Conservation (phyloP, 2,113 vertebrate genomes). For the Takifugu flavidus region DNA sequence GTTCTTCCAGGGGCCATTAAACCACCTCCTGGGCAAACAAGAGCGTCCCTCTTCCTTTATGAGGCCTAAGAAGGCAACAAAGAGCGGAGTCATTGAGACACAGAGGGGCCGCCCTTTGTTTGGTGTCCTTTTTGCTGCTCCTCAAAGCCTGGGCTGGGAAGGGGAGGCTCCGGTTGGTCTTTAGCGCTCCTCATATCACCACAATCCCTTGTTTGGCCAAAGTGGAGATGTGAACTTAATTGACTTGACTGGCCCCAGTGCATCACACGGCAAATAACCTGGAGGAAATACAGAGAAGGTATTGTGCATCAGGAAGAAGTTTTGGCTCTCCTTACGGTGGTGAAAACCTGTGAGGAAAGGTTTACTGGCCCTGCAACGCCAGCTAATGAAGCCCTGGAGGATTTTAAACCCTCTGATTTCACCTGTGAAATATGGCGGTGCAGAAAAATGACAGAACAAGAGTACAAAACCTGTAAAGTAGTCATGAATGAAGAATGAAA, state of each 20-base stretch:
- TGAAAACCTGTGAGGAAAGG: slow-evolving; percentile 45
- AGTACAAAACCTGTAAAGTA: slow-evolving; percentile 5
- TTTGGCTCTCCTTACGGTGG: slow-evolving; percentile 36
- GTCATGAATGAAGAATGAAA: slow-evolving; percentile 3
- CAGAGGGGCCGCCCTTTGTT: slow-evolving; percentile 90
- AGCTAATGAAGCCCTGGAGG: slow-evolving; percentile 54
- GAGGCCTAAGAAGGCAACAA: slow-evolving; percentile 84
- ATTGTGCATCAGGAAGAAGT: slow-evolving; percentile 62
- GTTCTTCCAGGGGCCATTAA: slow-evolving; percentile 88
- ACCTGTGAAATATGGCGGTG: slow-evolving; percentile 8
- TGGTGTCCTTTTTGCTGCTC: slow-evolving; percentile 87
- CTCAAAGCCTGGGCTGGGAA: slow-evolving; percentile 87
- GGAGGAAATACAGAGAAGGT: slow-evolving; percentile 60
- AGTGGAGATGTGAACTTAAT: slow-evolving; percentile 99
- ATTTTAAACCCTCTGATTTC: slow-evolving; percentile 39
- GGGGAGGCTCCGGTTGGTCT: slow-evolving; percentile 92
- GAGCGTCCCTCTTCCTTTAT: slow-evolving; percentile 94
- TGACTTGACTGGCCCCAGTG: slow-evolving; percentile 86
- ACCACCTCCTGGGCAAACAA: slow-evolving; percentile 96
- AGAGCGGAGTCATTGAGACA: slow-evolving; percentile 87
- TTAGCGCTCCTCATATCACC: slow-evolving; percentile 83
- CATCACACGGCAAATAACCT: slow-evolving; percentile 63
- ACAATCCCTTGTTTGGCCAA: slow-evolving; percentile 90
- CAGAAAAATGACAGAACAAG: slow-evolving; percentile 6
- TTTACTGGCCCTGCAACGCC: slow-evolving; percentile 19